Base-by-base conservation (phyloP, 1,140 invertebrate species). In the Lepidostoma basale region DNA sequence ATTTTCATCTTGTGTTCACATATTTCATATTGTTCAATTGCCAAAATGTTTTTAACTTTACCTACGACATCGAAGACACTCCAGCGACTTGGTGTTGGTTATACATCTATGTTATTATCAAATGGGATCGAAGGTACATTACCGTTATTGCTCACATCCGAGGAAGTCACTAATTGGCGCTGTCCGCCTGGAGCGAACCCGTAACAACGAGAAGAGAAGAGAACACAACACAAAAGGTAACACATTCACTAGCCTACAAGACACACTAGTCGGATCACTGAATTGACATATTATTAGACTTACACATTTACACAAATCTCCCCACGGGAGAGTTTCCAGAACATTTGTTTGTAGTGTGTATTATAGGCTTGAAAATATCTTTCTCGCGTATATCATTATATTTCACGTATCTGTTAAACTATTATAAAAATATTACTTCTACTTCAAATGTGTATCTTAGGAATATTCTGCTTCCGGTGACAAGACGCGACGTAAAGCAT, bases 231-330 rank as follows among this genome's bases (percentile, higher is more conserved):
- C 20, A 18, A 47, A 49, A 16, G 10, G 45, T 22, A 49, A 25
- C 45, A 25, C 5, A 20, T n/a, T n/a, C 12, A 49, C 20, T 49
- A 49, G 23, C 23, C 45, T 25, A 49, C 23, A 49, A 49, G 45
- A 49, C 45, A 49, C 45, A 25, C 23, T 5, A 25, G 14, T 49
- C 22, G 28, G 28, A 56, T 23, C 18, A 25, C 22, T 56, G 9
- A 56, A 56, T 56, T 56, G 52, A 56, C 52, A 56, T 49, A n/a
- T 40, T 18, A 18, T 40, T 40, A n/a, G n/a, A n/a, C n/a, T n/a
- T n/a, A n/a, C n/a, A n/a, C n/a, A n/a, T n/a, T n/a, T n/a, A n/a
- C n/a, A n/a, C n/a, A n/a, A n/a, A n/a, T n/a, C n/a, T n/a, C n/a
- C n/a, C n/a, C n/a, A n/a, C n/a, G n/a, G n/a, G n/a, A n/a, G n/a